phyloP scores from a whole-genome alignment of 2,888 invertebrate genomes.

The Tenthredo notha region DNA sequence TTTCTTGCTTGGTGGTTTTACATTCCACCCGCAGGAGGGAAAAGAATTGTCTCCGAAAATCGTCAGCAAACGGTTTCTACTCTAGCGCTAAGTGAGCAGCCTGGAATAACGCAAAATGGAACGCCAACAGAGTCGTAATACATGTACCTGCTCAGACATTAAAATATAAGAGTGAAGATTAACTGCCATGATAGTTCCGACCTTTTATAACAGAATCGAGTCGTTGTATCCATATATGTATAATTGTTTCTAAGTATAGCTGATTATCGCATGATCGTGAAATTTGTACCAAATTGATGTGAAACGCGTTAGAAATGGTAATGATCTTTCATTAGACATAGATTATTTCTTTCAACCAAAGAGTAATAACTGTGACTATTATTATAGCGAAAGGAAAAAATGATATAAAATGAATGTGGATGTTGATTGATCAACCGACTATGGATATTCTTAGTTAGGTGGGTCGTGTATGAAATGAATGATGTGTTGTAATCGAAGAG shows the following conservation, averaged over 20 bases:
- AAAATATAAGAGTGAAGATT: not conserved
- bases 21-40: conserved; percentile 80
- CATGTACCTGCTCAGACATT: too few relatives aligned
- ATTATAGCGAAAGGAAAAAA: not conserved
- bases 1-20: conserved; percentile 89
- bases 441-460: not conserved
- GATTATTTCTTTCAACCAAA: conserved; percentile 7
- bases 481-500: not conserved
- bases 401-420: not conserved
- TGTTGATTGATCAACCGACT: not conserved
- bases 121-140: conserved; percentile 15
- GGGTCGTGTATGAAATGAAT: not conserved
- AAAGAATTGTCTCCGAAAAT: conserved; percentile 51
- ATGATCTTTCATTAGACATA: not conserved
- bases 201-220: not conserved
- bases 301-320: not conserved
- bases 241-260: not conserved
- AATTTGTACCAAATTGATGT: not conserved
- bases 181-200: not conserved
- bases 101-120: conserved; percentile 2
- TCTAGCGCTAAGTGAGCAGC: conserved; percentile 62
- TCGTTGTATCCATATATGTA: not conserved
- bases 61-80: conserved; percentile 66
- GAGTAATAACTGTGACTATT: conserved; percentile 14
- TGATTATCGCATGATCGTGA: not conserved